phyloP scores from a whole-genome alignment of 2,113 vertebrate species.

The Theristicus caerulescens region DNA sequence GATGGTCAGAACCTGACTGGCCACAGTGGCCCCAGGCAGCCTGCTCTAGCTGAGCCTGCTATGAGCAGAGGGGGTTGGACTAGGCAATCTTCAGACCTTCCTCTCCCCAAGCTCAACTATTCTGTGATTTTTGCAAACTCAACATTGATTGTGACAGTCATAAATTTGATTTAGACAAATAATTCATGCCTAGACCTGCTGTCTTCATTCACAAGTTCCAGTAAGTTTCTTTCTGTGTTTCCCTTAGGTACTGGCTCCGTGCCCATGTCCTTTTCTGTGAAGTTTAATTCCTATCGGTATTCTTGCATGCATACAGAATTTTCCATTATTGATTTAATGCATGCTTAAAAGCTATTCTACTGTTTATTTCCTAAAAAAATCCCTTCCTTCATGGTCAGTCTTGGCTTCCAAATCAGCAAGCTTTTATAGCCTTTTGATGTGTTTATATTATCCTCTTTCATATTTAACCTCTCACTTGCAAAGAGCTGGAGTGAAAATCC shows the following conservation, averaged over 20 bases:
- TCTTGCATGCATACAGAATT: background rate
- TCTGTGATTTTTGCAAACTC: background rate
- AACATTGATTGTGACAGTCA: background rate
- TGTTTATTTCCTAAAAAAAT: conserved; percentile 26
- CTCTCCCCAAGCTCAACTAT: background rate
- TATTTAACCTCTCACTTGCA: background rate
- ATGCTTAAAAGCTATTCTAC: background rate
- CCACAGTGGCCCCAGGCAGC: background rate
- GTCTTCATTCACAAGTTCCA: background rate
- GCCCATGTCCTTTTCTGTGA: background rate
- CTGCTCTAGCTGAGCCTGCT: background rate
- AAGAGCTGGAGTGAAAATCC: background rate
- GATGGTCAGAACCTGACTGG: background rate
- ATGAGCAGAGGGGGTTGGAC: background rate
- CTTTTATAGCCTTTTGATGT: background rate
- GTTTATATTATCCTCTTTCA: background rate
- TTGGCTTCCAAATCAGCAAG: background rate
- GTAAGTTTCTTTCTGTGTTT: conserved; percentile 8
- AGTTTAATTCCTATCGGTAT: background rate
- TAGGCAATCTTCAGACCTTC: background rate
- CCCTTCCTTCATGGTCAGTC: background rate
- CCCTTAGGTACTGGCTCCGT: background rate
- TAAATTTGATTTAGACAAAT: background rate
- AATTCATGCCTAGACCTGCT: conserved; percentile 17
- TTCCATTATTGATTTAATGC: background rate